These are phyloP conservation scores for Helicoverpa zea DNA, from an alignment of 1,140 invertebrate genomes.

Conservation along the genomic window DNA sequence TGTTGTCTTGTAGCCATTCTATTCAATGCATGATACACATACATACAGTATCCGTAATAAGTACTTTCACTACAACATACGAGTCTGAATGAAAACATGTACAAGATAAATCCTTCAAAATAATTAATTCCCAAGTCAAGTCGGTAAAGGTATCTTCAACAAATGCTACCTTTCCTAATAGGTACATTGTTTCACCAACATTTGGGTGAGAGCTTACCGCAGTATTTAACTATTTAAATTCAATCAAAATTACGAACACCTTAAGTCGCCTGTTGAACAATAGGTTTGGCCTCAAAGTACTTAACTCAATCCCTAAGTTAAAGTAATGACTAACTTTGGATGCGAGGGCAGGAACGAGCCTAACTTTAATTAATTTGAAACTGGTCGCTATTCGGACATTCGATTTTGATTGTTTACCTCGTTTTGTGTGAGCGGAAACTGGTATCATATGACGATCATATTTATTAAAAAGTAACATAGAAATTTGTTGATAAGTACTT, in stretches of 20 bases:
- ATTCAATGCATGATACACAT: too few relatives aligned
- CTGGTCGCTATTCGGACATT: slow-evolving; percentile 54
- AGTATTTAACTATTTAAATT: slow-evolving; percentile 61
- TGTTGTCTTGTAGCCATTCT: too few relatives aligned
- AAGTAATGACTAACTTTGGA: slow-evolving; percentile 66
- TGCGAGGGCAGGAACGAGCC: slow-evolving; percentile 51
- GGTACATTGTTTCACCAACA: neutral
- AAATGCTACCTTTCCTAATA: neutral
- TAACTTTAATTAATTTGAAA: slow-evolving; percentile 73
- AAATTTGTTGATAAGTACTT: too few relatives aligned
- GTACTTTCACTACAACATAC: too few relatives aligned
- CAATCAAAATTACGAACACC: slow-evolving; percentile 66
- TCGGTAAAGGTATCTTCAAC: neutral
- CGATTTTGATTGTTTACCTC: slow-evolving; percentile 40
- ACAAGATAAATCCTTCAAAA: too few relatives aligned
- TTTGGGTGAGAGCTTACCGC: slow-evolving; percentile 15
- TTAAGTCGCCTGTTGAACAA: slow-evolving; percentile 69
- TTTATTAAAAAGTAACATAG: too few relatives aligned
- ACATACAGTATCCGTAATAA: too few relatives aligned
- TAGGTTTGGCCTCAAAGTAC: slow-evolving; percentile 65
- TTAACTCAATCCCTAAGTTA: slow-evolving; percentile 66
- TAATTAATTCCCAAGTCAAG: too few relatives aligned
- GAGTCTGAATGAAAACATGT: too few relatives aligned
- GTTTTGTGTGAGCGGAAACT: neutral
- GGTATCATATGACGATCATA: neutral